These are phyloP conservation scores for Antheraea pernyi DNA, from an alignment of 1,140 invertebrate species.

Conservation along the genomic window DNA sequence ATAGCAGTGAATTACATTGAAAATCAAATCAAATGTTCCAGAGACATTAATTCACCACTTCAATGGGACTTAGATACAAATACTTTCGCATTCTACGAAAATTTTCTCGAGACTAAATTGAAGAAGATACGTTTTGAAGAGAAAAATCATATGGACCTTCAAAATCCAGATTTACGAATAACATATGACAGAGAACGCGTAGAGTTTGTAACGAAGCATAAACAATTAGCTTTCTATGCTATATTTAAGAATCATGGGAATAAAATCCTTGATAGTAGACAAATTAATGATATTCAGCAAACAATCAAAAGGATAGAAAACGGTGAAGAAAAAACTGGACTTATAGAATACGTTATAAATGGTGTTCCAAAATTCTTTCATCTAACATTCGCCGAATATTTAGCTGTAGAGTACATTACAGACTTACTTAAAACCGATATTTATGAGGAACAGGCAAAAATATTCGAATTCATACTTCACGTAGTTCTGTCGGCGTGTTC, in stretches of 20 bases:
- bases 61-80: conserved; percentile 13
- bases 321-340: conserved; percentile 13
- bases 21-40: conserved; percentile 8
- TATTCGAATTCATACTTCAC: not conserved
- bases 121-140: conserved; percentile 19
- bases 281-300: conserved; percentile 1
- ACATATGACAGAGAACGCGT: conserved; percentile 7
- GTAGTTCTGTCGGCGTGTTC: not conserved
- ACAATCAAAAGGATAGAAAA: conserved; percentile 6
- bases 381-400: conserved; percentile 20
- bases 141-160: conserved; percentile 19
- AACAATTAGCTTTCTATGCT: conserved; percentile 16
- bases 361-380: conserved; percentile 15
- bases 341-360: conserved; percentile 8
- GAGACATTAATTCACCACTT: not conserved
- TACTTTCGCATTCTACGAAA: conserved; percentile 9
- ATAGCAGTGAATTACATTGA: conserved; percentile 2
- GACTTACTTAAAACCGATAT: conserved; percentile 1
- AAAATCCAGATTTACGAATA: conserved; percentile 6
- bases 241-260: not conserved
- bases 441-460: not conserved
- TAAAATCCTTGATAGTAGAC: not conserved
- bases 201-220: conserved; percentile 13
- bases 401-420: conserved; percentile 14
- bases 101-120: conserved; percentile 15